Percentiles rank a stretch among this genome's conserved stretches.
Conservation (phyloP, 2,797 vertebrate genomes). For the Myripristis murdjan region DNA sequence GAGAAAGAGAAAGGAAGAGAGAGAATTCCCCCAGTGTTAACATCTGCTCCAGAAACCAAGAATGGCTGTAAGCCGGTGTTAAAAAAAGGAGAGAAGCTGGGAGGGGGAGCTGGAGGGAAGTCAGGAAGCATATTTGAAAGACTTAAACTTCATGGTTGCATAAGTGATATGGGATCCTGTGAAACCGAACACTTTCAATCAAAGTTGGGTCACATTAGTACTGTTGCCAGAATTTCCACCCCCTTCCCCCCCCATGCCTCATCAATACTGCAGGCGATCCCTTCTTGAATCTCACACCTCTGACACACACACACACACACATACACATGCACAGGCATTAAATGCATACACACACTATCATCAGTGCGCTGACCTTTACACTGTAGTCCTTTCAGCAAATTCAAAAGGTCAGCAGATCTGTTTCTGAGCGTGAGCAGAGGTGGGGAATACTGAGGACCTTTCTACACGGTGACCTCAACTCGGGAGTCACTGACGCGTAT, state of each 20-base stretch:
- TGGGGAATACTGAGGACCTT: slow-evolving; percentile 19
- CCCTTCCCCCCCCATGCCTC: slow-evolving; percentile 13
- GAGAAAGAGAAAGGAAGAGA: slow-evolving; percentile 37
- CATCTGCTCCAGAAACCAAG: slow-evolving; percentile 76
- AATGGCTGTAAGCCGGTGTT: slow-evolving; percentile 67
- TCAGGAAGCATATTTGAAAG: slow-evolving; percentile 71
- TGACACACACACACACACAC: slow-evolving; percentile 34
- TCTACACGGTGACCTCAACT: background rate
- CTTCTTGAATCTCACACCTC: slow-evolving; percentile 18
- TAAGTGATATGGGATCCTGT: slow-evolving; percentile 74
- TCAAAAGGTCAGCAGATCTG: slow-evolving; percentile 4
- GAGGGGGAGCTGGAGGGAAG: slow-evolving; percentile 54
- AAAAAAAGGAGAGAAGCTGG: slow-evolving; percentile 64
- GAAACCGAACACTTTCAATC: slow-evolving; percentile 65
- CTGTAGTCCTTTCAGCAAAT: slow-evolving; percentile 13
- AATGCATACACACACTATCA: slow-evolving; percentile 30
- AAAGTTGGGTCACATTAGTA: slow-evolving; percentile 68
- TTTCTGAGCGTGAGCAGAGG: slow-evolving; percentile 14
- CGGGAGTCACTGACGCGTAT: slow-evolving; percentile 6
- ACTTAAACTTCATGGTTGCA: slow-evolving; percentile 74
- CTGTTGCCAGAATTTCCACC: slow-evolving; percentile 45
- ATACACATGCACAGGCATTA: slow-evolving; percentile 31
- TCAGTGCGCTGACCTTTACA: slow-evolving; percentile 21
- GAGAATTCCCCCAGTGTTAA: slow-evolving; percentile 58
- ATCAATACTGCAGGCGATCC: slow-evolving; percentile 48